Evolutionary conservation across 2,797 vertebrate species (phyloP).

Genomic region (Luscinia megarhynchos): DNA sequence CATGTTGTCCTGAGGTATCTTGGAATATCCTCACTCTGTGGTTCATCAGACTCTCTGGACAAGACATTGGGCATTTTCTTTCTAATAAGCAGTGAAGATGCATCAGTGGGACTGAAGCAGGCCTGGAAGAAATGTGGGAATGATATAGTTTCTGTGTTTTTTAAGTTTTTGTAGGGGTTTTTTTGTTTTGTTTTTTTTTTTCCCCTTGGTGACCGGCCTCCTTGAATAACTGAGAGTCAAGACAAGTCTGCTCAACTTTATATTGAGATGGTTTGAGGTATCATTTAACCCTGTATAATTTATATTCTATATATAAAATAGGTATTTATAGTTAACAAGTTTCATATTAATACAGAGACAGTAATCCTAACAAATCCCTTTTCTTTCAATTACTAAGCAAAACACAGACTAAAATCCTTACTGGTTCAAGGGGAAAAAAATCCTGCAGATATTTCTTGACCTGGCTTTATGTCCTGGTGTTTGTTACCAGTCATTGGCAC

Average conservation of each 20-base stretch:
- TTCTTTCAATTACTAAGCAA: neutral
- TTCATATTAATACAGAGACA: neutral
- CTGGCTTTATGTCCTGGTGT: neutral
- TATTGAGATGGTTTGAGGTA: neutral
- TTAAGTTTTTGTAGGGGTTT: rapidly evolving
- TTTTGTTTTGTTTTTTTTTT: too few relatives aligned
- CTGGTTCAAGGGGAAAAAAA: neutral
- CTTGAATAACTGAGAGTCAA: neutral
- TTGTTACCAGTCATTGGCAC: slow-evolving; percentile 18
- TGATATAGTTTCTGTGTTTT: neutral
- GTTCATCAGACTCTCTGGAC: neutral
- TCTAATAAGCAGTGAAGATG: neutral
- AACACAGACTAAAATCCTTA: neutral
- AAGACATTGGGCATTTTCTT: neutral
- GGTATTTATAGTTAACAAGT: neutral
- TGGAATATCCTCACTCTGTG: neutral
- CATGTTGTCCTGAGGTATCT: neutral
- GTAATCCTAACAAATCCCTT: neutral
- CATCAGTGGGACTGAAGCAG: neutral
- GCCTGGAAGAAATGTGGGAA: neutral
- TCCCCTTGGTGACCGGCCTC: neutral
- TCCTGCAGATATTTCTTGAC: neutral
- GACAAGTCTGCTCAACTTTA: neutral
- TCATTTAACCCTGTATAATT: neutral
- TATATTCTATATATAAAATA: neutral